These are phyloP conservation scores for Drosophila mauritiana DNA, from an alignment of 1,140 invertebrate genomes.

Conservation along the genomic window DNA sequence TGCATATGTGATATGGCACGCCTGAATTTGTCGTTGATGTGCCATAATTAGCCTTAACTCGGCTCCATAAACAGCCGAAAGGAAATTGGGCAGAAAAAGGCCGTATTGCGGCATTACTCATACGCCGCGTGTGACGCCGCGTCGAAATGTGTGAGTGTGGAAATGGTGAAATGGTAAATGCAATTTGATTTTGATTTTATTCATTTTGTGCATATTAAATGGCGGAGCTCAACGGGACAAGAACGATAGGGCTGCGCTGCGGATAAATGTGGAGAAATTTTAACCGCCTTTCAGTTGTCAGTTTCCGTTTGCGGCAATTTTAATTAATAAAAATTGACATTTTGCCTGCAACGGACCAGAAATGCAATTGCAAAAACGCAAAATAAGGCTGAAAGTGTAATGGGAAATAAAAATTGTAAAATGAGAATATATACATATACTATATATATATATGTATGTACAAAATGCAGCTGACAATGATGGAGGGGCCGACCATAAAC, in stretches of 20 bases:
- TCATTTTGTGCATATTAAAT: slow-evolving; percentile 54
- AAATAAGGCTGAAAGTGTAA: neutral
- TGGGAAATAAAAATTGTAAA: neutral
- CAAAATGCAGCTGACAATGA: slow-evolving; percentile 28
- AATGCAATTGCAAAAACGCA: slow-evolving; percentile 35
- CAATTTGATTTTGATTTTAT: slow-evolving; percentile 61
- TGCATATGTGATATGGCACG: slow-evolving; percentile 20
- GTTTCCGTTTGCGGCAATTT: slow-evolving; percentile 53
- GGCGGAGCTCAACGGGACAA: slow-evolving; percentile 7
- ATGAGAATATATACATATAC: slow-evolving; percentile 3
- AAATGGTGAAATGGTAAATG: slow-evolving; percentile 8
- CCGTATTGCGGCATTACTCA: slow-evolving; percentile 28
- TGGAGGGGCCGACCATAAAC: neutral
- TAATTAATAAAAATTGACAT: slow-evolving; percentile 61
- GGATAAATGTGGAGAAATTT: slow-evolving; percentile 14
- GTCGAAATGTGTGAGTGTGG: neutral
- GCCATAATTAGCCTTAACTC: slow-evolving; percentile 52
- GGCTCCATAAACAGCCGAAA: slow-evolving; percentile 29
- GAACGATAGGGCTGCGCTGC: neutral
- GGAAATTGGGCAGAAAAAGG: slow-evolving; percentile 1
- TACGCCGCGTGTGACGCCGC: slow-evolving; percentile 18
- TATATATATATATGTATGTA: neutral
- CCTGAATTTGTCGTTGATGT: slow-evolving; percentile 44
- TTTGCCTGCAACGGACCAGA: slow-evolving; percentile 12
- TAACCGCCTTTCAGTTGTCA: slow-evolving; percentile 50